Evolutionary conservation across 2,888 invertebrate species (phyloP).

Genomic region (Andrena camellia): DNA sequence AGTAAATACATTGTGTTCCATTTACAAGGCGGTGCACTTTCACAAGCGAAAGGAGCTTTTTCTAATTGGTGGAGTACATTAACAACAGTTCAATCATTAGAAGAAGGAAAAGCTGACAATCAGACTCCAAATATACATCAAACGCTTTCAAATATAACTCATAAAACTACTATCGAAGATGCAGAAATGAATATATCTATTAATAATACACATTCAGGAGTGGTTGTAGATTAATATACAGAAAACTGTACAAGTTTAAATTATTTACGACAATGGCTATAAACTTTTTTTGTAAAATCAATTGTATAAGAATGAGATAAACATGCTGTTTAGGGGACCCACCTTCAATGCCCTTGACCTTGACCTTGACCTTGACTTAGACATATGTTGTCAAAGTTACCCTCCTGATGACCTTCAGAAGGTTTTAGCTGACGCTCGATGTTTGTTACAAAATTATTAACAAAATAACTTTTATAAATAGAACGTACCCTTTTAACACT

Average conservation of each 20-base stretch:
- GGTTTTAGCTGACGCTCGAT: too few species aligned
- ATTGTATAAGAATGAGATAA: constrained; percentile 15
- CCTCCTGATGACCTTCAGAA: too few species aligned
- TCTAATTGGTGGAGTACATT: constrained; percentile 94
- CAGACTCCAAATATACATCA: constrained; percentile 71
- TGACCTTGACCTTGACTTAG: too few species aligned
- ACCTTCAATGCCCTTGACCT: too few species aligned
- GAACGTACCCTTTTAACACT: too few species aligned
- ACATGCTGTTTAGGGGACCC: too few species aligned
- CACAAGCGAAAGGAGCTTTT: constrained; percentile 95
- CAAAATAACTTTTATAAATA: too few species aligned
- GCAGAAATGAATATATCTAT: constrained; percentile 61
- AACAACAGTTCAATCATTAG: constrained; percentile 86
- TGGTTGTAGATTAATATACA: constrained; percentile 62
- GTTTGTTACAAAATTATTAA: too few species aligned
- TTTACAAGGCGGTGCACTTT: constrained; percentile 90
- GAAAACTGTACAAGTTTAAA: constrained; percentile 29
- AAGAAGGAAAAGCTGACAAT: constrained; percentile 74
- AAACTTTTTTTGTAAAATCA: constrained; percentile 28
- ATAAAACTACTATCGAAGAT: constrained; percentile 61
- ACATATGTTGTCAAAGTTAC: too few species aligned
- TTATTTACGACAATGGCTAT: constrained; percentile 31
- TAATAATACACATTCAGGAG: constrained; percentile 59
- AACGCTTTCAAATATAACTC: constrained; percentile 51
- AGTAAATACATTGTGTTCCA: not conserved